Evolutionary conservation across 2,797 vertebrate species (phyloP), one percentile per base, ranked within the genome.

Genomic region (Delichon dasypus): DNA sequence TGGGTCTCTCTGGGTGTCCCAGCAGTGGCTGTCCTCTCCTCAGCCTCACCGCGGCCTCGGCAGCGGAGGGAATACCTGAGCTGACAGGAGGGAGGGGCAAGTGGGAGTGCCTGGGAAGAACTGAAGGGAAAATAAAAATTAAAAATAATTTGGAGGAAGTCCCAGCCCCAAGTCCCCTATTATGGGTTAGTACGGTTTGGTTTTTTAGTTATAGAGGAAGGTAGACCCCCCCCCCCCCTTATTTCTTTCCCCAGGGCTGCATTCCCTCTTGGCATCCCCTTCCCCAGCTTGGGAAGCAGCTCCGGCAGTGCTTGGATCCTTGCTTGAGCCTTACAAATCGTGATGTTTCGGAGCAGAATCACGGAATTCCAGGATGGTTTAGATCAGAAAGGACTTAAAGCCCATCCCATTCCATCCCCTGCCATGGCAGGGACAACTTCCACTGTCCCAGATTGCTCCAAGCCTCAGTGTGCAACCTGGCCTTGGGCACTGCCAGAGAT

Each of bases 21-120:
- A 36, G 66, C 38, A 50, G 36, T 0, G 16, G 9, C 34, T 76
- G 72, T 44, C 6, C 62, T 17, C 16, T 62, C 44, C 71, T 53
- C 42, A 23, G 42, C 30, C 25, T 26, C 20, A 18, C 27, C 0
- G 0, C 1, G 10, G 48, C 19, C 44, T 68, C 30, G 1, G 1
- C 13, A 21, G 54, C 6, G 8, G 7, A 12, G 55, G 75, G 55
- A 58, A 25, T 4, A 23, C 15, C 42, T 11, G 32, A 6, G 15
- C 22, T 42, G 55, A 57, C 57, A 0, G 0, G 23, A 58, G 26
- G 13, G 19, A 86, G 30, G 5, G 21, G 5, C 18, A 42, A 62
- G 23, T 1, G 5, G 47, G 13, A 36, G 29, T n/a, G 72, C 19
- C 55, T 29, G 54, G 36, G 55, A 6, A 44, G 18, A 13, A 44